phyloP scores from a whole-genome alignment of 2,888 invertebrate species.

The Magallana nippona region DNA sequence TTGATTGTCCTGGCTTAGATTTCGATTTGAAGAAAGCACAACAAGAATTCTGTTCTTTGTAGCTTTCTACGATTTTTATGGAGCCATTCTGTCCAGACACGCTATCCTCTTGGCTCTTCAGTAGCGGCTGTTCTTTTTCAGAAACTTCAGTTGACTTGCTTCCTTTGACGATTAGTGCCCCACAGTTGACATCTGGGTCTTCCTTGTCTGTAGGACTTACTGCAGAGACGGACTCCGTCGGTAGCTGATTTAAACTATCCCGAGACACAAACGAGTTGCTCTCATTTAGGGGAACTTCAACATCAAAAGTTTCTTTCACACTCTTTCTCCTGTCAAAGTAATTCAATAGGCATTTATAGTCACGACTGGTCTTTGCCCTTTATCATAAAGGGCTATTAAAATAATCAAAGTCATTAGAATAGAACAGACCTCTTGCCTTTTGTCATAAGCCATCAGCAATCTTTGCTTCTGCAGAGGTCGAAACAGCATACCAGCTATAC shows the following conservation, averaged over 20 bases:
- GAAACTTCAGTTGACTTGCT: background rate
- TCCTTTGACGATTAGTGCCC: background rate
- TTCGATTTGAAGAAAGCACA: conserved; percentile 41
- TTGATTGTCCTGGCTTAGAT: conserved; percentile 39
- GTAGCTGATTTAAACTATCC: background rate
- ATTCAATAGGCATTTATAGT: background rate
- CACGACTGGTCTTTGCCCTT: too few relatives aligned
- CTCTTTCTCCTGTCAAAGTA: conserved; percentile 21
- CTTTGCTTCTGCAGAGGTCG: conserved; percentile 61
- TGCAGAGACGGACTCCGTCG: background rate
- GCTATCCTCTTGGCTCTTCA: background rate
- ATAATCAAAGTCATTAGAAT: background rate
- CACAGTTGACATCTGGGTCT: background rate
- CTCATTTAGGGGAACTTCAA: background rate
- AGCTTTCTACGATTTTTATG: background rate
- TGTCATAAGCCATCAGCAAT: conserved; percentile 33
- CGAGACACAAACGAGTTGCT: background rate
- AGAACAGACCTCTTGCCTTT: conserved; percentile 32
- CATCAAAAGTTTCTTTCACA: background rate
- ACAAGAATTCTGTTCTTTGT: background rate
- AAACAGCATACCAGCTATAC: conserved; percentile 64
- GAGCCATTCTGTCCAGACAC: background rate
- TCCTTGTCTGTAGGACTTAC: background rate
- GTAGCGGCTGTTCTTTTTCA: background rate
- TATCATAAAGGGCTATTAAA: too few relatives aligned